Evolutionary conservation across 2,113 vertebrate genomes (phyloP).

Genomic region (Cettia cetti): DNA sequence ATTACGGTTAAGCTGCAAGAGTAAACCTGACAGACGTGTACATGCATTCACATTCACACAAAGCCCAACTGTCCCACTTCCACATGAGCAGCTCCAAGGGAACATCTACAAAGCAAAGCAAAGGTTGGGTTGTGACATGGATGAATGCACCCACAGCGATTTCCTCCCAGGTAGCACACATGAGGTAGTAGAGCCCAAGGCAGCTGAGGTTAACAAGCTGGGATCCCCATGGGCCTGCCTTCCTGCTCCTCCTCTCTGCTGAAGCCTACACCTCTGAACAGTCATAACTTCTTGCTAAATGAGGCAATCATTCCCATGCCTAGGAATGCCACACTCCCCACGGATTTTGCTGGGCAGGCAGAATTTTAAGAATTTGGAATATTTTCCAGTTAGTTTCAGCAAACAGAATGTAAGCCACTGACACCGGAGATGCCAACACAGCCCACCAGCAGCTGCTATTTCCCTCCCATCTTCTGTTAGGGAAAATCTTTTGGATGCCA

Average conservation of each 20-base stretch:
- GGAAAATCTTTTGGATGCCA: not conserved
- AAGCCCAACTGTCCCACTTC: conserved; percentile 35
- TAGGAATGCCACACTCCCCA: not conserved
- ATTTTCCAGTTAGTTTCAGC: not conserved
- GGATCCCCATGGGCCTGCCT: not conserved
- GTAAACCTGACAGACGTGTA: conserved; percentile 2
- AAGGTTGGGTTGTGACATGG: not conserved
- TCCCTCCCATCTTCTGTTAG: not conserved
- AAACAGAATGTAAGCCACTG: not conserved
- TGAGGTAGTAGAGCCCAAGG: not conserved
- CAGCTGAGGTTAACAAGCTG: not conserved
- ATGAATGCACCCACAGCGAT: not conserved
- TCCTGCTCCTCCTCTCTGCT: not conserved
- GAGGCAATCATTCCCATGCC: not conserved
- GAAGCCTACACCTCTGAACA: not conserved
- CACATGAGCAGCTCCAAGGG: conserved; percentile 21
- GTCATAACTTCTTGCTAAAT: conserved; percentile 16
- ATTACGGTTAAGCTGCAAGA: not conserved
- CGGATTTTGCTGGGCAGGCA: conserved; percentile 15
- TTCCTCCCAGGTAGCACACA: not conserved
- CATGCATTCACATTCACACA: not conserved
- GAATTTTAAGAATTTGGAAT: conserved; percentile 27
- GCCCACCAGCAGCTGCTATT: not conserved
- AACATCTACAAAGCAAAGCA: not conserved
- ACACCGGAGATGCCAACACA: not conserved